These are phyloP conservation scores for Protonibea diacanthus DNA, from an alignment of 2,797 vertebrate species.

Conservation along the genomic window DNA sequence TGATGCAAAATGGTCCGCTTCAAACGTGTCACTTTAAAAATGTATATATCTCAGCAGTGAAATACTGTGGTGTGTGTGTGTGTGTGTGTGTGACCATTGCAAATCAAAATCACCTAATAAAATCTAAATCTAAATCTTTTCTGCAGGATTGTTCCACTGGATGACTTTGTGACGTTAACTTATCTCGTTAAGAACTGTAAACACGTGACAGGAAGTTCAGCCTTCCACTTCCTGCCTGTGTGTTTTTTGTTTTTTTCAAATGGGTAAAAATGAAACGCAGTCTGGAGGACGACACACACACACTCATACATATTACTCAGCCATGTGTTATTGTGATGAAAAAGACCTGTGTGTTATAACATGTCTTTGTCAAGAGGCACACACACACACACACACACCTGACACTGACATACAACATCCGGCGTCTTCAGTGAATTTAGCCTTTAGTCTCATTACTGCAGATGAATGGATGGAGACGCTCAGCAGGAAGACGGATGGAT, in stretches of 20 bases:
- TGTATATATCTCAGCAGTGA: no score
- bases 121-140: no score
- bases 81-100: no score
- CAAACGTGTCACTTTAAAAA: no score
- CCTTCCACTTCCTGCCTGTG: background rate
- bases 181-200: background rate
- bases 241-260: background rate
- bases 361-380: background rate
- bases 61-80: no score
- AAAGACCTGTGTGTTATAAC: background rate
- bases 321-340: background rate
- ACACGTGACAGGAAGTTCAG: background rate
- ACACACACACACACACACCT: conserved; percentile 8
- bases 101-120: no score
- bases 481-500: conserved; percentile 24
- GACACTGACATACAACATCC: background rate
- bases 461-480: conserved; percentile 23
- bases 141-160: no score
- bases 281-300: background rate
- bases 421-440: background rate
- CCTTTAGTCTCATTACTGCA: conserved; percentile 37
- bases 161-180: background rate
- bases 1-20: no score
- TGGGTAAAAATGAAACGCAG: background rate
- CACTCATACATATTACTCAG: background rate